These are phyloP conservation scores for Poecilus cupreus DNA, from an alignment of 2,888 invertebrate species.

Conservation along the genomic window DNA sequence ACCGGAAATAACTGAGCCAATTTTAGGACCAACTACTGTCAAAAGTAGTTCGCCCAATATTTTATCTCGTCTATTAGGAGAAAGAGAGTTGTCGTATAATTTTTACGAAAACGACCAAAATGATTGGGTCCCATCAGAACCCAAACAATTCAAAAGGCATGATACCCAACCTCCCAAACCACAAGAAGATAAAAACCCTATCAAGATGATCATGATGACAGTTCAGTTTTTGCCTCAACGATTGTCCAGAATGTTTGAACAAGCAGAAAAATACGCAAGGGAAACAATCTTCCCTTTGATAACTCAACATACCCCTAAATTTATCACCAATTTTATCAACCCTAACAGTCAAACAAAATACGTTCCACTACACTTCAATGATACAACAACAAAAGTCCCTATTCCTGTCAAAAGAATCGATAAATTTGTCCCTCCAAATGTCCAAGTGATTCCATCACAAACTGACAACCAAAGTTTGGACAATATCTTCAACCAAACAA, in stretches of 20 bases:
- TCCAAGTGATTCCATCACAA: slow-evolving; percentile 13
- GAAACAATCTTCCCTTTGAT: slow-evolving; percentile 85
- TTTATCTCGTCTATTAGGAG: slow-evolving; percentile 34
- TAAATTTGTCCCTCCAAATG: slow-evolving; percentile 46
- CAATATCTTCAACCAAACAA: too few species aligned
- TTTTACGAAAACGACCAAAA: slow-evolving; percentile 64
- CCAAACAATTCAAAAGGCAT: slow-evolving; percentile 69
- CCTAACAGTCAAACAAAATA: slow-evolving; percentile 67
- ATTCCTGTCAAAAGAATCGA: slow-evolving; percentile 7
- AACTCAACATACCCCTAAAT: slow-evolving; percentile 85
- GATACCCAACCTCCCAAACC: slow-evolving; percentile 65
- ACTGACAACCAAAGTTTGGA: slow-evolving; percentile 12
- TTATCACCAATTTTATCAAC: slow-evolving; percentile 72
- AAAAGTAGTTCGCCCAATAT: slow-evolving; percentile 55
- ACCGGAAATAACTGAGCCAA: slow-evolving; percentile 80
- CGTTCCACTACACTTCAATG: slow-evolving; percentile 69
- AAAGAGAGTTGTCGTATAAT: slow-evolving; percentile 66
- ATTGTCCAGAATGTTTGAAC: slow-evolving; percentile 85
- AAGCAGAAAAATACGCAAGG: slow-evolving; percentile 87
- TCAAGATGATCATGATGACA: slow-evolving; percentile 72
- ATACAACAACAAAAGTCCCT: slow-evolving; percentile 60
- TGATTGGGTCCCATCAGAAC: slow-evolving; percentile 68
- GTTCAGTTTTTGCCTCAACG: slow-evolving; percentile 88
- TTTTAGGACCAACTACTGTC: slow-evolving; percentile 75
- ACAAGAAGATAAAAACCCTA: slow-evolving; percentile 50